Conservation (phyloP, 2,113 vertebrate species). For the Lophotis ruficrista region DNA sequence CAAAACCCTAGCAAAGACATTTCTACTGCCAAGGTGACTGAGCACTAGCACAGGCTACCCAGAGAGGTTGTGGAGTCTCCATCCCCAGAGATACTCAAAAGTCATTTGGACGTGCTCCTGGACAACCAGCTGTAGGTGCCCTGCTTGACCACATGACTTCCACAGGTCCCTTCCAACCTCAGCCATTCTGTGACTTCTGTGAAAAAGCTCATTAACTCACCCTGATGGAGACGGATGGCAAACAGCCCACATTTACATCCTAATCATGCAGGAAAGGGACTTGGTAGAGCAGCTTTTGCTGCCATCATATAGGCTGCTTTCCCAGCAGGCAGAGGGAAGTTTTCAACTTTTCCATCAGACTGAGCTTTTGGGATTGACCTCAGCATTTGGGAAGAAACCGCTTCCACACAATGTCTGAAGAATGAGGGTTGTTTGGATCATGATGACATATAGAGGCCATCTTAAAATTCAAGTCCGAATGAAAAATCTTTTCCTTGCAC, state of each 20-base stretch:
- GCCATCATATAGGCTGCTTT: neutral
- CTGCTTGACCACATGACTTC: neutral
- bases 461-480: neutral
- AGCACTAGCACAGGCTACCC: neutral
- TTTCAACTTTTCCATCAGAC: neutral
- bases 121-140: fast-evolving
- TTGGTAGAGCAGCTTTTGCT: neutral
- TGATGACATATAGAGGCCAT: neutral
- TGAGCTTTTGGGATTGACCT: neutral
- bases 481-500: neutral
- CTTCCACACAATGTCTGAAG: neutral
- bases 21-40: neutral
- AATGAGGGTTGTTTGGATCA: neutral
- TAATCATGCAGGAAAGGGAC: neutral
- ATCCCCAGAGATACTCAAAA: neutral
- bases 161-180: neutral
- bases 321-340: neutral
- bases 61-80: neutral
- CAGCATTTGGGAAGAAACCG: neutral
- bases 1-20: neutral
- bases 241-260: neutral
- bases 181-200: neutral
- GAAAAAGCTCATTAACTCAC: neutral
- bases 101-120: fast-evolving
- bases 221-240: neutral